Evolutionary conservation across 1,140 invertebrate genomes (phyloP), one percentile per base, ranked within the genome.

Genomic region (Meteorus sp.): DNA sequence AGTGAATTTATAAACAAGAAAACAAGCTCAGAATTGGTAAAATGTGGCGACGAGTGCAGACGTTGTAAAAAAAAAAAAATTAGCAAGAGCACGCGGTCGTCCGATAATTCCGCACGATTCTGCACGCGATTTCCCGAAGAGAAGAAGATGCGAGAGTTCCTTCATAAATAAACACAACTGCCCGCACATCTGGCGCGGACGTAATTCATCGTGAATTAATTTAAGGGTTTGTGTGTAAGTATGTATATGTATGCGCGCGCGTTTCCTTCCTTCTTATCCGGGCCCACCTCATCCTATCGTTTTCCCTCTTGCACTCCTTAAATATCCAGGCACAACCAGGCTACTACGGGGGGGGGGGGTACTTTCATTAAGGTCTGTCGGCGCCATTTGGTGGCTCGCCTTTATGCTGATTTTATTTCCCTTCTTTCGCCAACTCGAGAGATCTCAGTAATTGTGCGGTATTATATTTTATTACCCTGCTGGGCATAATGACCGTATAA

Each of bases 161-260:
- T 77, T 75, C 76, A 79, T 79, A 79, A 80, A 78, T 78, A 80
- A 80, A 78, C 76, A 78, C 77, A 79, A 78, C 76, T 78, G 72
- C 73, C 71, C 67, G 68, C 73, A 74, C 78, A 79, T 73, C 75
- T 79, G 78, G 77, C 67, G 75, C 74, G 66, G 76, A 75, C 78
- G 78, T 80, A 78, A 79, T 80, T 80, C 78, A 78, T 79, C 75
- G 77, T 69, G 76, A 80, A 80, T 80, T 80, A 80, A 80, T 80
- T 80, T 80, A 79, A 80, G 77, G 75, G 76, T 61, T 60, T 45
- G 25, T 45, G 33, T 57, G 31, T 39, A 13, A 6, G 6, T 1
- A 15, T 39, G 35, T 39, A n/a, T n/a, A n/a, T n/a, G n/a, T n/a
- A n/a, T n/a, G n/a, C n/a, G n/a, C n/a, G n/a, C 35, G 50, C 35